Evolutionary conservation across 2,797 vertebrate genomes (phyloP).

Genomic region (Pelodytes ibericus): DNA sequence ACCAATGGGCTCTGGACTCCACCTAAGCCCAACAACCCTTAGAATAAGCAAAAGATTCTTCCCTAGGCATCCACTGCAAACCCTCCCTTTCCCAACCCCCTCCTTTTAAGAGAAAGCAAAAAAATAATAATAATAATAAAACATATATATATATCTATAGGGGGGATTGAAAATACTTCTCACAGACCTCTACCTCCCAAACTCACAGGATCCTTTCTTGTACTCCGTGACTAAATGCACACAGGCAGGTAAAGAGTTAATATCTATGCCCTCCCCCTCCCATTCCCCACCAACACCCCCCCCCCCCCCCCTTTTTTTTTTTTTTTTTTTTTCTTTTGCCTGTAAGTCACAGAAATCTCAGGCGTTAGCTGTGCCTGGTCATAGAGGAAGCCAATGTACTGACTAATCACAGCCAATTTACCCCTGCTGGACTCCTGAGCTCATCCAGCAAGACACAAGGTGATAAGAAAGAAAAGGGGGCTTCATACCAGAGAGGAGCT

Average conservation of each 20-base stretch:
- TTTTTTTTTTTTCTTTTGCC: conserved; percentile 11
- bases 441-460: no score
- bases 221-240: background rate
- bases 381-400: conserved; percentile 42
- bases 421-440: no score
- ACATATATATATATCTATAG: no score
- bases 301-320: conserved; percentile 2
- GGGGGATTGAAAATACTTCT: background rate
- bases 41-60: conserved; percentile 50
- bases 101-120: background rate
- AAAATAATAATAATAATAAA: no score
- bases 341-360: conserved; percentile 49
- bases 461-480: no score
- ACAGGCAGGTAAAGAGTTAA: conserved; percentile 29
- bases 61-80: conserved; percentile 22
- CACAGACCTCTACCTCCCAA: background rate
- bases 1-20: conserved; percentile 76
- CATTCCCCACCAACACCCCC: no score
- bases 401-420: conserved; percentile 26
- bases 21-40: conserved; percentile 77
- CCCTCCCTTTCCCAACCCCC: background rate
- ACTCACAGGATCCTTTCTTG: background rate
- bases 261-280: no score
- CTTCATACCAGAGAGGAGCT: background rate
- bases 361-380: conserved; percentile 18